Conservation (phyloP, 2,888 invertebrate species). For the Lamellibrachia columna region DNA sequence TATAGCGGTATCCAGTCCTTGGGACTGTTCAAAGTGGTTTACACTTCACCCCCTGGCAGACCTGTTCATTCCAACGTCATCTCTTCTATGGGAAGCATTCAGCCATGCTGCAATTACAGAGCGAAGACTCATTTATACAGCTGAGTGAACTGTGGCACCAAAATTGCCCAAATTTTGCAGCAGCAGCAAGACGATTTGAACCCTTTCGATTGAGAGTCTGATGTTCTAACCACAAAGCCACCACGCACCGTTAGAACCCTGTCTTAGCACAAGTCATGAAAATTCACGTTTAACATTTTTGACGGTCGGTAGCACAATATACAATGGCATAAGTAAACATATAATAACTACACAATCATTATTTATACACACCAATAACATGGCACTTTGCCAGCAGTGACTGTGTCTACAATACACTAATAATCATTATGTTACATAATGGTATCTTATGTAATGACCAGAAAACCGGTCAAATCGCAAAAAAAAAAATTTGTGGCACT, state of each 20-base stretch:
- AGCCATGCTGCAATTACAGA: too few relatives aligned
- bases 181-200: too few relatives aligned
- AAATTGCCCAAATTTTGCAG: too few relatives aligned
- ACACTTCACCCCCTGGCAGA: too few relatives aligned
- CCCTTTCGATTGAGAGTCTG: too few relatives aligned
- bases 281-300: not conserved
- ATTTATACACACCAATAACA: not conserved
- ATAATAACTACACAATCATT: not conserved
- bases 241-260: too few relatives aligned
- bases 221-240: too few relatives aligned
- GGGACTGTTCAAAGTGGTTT: not conserved
- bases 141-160: too few relatives aligned
- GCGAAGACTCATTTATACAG: too few relatives aligned
- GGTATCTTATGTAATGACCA: not conserved
- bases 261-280: not conserved
- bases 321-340: not conserved
- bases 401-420: not conserved
- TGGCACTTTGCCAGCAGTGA: not conserved
- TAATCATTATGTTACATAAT: slow-evolving; percentile 1
- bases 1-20: not conserved
- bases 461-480: not conserved
- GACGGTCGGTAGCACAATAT: not conserved
- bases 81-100: too few relatives aligned
- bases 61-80: too few relatives aligned
- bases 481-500: not conserved